Conservation (phyloP, 2,888 invertebrate species). For the Leptarthrus brevirostris region DNA sequence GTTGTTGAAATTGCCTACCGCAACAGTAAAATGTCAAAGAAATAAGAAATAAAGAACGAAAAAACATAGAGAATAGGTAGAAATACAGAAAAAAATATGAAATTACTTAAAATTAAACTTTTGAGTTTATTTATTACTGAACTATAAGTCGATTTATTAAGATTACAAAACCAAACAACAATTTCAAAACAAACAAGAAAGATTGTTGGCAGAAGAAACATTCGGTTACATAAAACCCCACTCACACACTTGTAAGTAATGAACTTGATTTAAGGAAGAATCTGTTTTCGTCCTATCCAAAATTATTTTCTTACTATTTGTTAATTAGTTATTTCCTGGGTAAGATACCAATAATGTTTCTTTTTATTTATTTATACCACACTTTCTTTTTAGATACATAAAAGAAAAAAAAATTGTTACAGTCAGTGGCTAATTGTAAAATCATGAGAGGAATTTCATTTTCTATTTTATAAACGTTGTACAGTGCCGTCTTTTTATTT, state of each 20-base stretch:
- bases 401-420: constrained; percentile 20
- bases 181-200: background rate
- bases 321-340: background rate
- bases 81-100: background rate
- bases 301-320: background rate
- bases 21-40: background rate
- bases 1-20: no score
- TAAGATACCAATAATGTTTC: constrained; percentile 4
- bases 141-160: background rate
- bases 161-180: constrained; percentile 6
- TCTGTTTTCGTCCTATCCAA: background rate
- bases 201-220: background rate
- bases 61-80: background rate
- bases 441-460: constrained; percentile 19
- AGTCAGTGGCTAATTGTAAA: constrained; percentile 21
- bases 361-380: constrained; percentile 13
- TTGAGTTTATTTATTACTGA: constrained; percentile 1
- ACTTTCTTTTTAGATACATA: constrained; percentile 16
- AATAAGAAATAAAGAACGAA: background rate
- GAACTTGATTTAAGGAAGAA: background rate
- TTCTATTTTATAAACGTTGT: constrained; percentile 35
- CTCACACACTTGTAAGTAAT: background rate
- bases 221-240: background rate
- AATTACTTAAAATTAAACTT: background rate
- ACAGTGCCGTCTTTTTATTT: constrained; percentile 37